Evolutionary conservation across 2,797 vertebrate genomes (phyloP).

Genomic region (Sphenodon punctatus): DNA sequence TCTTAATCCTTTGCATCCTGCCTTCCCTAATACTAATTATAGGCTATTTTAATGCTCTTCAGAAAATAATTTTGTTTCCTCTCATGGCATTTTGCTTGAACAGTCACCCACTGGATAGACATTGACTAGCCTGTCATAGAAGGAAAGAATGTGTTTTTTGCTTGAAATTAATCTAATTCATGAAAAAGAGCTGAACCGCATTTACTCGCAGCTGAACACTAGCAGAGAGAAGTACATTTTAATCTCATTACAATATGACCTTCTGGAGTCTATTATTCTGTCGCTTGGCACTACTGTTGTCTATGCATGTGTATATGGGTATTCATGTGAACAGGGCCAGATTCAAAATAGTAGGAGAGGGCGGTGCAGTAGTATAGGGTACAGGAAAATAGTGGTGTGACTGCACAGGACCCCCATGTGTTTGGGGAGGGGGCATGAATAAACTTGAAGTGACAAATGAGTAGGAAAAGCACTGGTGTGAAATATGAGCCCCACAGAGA

Average conservation of each 20-base stretch:
- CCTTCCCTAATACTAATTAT: constrained; percentile 40
- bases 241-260: constrained; percentile 58
- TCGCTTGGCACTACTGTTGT: not conserved
- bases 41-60: constrained; percentile 47
- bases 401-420: too few species aligned
- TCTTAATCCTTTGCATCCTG: too few species aligned
- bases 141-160: constrained; percentile 50
- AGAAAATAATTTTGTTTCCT: constrained; percentile 34
- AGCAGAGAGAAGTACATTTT: constrained; percentile 48
- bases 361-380: too few species aligned
- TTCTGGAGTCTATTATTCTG: constrained; percentile 38
- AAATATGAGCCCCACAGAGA: too few species aligned
- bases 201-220: constrained; percentile 60
- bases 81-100: constrained; percentile 53
- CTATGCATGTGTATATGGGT: too few species aligned
- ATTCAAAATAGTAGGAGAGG: too few species aligned
- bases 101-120: constrained; percentile 39
- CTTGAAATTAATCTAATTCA: too few species aligned
- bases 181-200: constrained; percentile 41
- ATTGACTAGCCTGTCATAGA: constrained; percentile 56
- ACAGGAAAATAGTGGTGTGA: too few species aligned
- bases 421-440: too few species aligned
- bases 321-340: too few species aligned
- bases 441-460: too few species aligned
- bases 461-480: too few species aligned